A percentile compares a stretch with the other conserved stretches of the same genome.
These are phyloP conservation scores for Caenorhabditis panamensis DNA, from an alignment of 2,888 invertebrate genomes.

Conservation along the genomic window DNA sequence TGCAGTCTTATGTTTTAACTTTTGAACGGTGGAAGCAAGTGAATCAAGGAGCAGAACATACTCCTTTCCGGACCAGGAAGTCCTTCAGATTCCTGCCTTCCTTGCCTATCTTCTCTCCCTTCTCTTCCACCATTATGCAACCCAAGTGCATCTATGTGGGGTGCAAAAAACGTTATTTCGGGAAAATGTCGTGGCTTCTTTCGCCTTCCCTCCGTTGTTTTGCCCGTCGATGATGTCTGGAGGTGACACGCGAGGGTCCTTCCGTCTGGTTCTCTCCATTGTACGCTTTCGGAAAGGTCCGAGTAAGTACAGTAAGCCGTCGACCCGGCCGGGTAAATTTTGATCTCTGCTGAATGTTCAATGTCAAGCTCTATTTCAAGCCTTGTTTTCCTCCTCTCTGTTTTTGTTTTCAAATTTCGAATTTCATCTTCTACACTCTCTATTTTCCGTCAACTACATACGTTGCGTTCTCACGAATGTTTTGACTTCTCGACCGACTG, in stretches of 20 bases:
- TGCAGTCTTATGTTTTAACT: background rate
- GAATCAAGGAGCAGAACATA: background rate
- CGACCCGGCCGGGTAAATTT: too few relatives aligned
- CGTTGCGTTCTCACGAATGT: constrained; percentile 3
- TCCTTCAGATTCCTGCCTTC: constrained; percentile 33
- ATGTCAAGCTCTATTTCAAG: background rate
- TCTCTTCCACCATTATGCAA: constrained; percentile 2
- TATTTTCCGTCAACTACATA: background rate
- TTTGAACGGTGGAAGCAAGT: constrained; percentile 39
- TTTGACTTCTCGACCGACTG: too few relatives aligned
- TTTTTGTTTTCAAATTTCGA: background rate
- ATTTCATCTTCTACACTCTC: background rate
- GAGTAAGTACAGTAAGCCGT: too few relatives aligned
- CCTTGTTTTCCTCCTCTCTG: background rate
- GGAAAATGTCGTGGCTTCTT: background rate
- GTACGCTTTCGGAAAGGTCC: background rate
- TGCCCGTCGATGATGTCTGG: constrained; percentile 10
- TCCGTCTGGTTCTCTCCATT: background rate
- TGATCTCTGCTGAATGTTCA: background rate
- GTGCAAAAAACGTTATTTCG: constrained; percentile 25
- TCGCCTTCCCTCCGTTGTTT: constrained; percentile 26
- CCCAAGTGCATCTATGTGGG: background rate
- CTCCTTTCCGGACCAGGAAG: constrained; percentile 34
- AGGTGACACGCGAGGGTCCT: background rate
- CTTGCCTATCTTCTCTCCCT: background rate